Conservation (phyloP, 2,888 invertebrate genomes). For the Uloborus plumipes region DNA sequence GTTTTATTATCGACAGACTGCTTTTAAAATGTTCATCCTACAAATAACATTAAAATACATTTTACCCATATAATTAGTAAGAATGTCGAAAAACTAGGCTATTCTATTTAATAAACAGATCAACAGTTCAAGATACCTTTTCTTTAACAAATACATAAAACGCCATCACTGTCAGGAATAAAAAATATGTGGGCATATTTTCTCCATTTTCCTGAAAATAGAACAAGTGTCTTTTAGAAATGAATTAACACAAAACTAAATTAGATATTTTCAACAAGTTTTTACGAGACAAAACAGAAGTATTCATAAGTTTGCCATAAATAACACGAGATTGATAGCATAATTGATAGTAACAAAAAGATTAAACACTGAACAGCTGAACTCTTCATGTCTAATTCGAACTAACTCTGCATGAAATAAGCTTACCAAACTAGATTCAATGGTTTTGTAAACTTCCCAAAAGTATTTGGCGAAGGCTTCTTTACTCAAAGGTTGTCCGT, state of each 20-base stretch:
- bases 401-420: neutral
- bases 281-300: too few species aligned
- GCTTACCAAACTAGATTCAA: constrained; percentile 74
- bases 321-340: neutral
- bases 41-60: too few species aligned
- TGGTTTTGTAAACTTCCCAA: constrained; percentile 81
- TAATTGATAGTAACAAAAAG: neutral
- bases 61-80: too few species aligned
- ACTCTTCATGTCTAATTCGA: too few species aligned
- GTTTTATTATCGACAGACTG: too few species aligned
- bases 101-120: too few species aligned
- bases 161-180: constrained; percentile 92
- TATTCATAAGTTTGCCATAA: too few species aligned
- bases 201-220: constrained; percentile 66
- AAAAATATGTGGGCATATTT: constrained; percentile 94
- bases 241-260: too few species aligned
- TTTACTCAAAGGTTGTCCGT: constrained; percentile 83
- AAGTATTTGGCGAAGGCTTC: constrained; percentile 84
- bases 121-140: constrained; percentile 70
- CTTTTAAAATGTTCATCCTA: too few species aligned
- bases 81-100: too few species aligned
- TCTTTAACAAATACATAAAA: constrained; percentile 87
- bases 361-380: too few species aligned
- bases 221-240: neutral
- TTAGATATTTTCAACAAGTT: too few species aligned